Evolutionary conservation across 2,888 invertebrate species (phyloP).

Genomic region (Nomada hirtipes): DNA sequence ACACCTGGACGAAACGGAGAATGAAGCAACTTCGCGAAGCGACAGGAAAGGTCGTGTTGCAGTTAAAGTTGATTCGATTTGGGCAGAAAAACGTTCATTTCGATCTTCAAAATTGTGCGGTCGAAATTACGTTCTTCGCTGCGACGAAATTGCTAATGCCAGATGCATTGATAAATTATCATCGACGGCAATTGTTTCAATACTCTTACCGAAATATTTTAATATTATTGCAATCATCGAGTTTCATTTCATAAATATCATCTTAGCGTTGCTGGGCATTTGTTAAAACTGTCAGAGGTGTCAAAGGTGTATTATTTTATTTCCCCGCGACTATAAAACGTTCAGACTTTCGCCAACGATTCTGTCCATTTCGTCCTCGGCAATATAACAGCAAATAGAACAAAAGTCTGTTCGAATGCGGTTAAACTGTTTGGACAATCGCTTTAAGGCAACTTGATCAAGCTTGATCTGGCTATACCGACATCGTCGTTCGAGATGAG

Average conservation of each 20-base stretch:
- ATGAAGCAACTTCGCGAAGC: constrained; percentile 28
- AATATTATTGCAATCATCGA: no score
- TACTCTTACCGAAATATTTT: no score
- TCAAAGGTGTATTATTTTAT: no score
- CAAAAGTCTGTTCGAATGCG: constrained; percentile 8
- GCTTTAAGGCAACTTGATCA: constrained; percentile 73
- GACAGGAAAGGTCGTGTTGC: constrained; percentile 13
- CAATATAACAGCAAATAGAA: not conserved
- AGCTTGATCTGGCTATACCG: constrained; percentile 60
- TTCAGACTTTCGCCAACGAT: no score
- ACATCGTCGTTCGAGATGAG: constrained; percentile 56
- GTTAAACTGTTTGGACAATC: constrained; percentile 18
- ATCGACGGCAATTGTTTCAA: no score
- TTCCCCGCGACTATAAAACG: no score
- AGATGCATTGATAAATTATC: no score
- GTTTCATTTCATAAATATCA: no score
- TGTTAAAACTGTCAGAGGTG: no score
- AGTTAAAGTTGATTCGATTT: constrained; percentile 13
- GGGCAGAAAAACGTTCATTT: constrained; percentile 2
- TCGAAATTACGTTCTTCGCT: not conserved
- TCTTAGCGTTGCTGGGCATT: no score
- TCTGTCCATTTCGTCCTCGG: not conserved
- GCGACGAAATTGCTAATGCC: no score
- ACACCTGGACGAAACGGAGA: constrained; percentile 17
- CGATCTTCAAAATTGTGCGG: not conserved